These are phyloP conservation scores for Metalampra italica DNA, from an alignment of 2,888 invertebrate species.

Conservation along the genomic window DNA sequence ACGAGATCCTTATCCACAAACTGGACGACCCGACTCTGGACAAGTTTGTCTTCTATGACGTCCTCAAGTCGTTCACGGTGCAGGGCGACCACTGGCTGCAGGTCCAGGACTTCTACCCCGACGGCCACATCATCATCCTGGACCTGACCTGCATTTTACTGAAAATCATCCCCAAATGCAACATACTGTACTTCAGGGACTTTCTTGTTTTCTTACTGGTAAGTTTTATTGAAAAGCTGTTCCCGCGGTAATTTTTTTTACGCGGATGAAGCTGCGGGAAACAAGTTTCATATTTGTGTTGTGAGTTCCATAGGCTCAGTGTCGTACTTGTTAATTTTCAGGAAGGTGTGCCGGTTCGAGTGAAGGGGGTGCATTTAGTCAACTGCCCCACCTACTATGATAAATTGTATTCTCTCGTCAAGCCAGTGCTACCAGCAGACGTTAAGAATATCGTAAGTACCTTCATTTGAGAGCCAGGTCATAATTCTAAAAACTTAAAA, in stretches of 20 bases:
- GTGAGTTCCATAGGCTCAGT: not conserved
- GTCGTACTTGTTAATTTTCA: conserved; percentile 23
- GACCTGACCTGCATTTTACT: conserved; percentile 51
- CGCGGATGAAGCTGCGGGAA: too few relatives aligned
- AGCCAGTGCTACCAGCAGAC: conserved; percentile 49
- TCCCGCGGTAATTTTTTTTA: too few relatives aligned
- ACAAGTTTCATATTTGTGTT: too few relatives aligned
- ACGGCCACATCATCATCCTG: conserved; percentile 52
- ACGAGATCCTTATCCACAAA: conserved; percentile 53
- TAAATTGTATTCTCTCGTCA: conserved; percentile 53
- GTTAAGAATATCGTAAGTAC: conserved; percentile 50
- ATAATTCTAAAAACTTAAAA: not conserved
- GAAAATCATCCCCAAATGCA: conserved; percentile 47
- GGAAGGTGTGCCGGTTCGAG: conserved; percentile 61
- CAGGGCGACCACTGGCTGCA: conserved; percentile 54
- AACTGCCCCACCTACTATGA: conserved; percentile 62
- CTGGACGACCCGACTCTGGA: conserved; percentile 44
- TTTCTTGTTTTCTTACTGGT: conserved; percentile 55
- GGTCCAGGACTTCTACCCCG: conserved; percentile 29
- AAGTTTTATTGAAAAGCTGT: conserved; percentile 29
- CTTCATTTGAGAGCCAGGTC: too few relatives aligned
- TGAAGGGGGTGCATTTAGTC: conserved; percentile 50
- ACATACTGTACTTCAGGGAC: conserved; percentile 56
- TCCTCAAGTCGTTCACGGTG: conserved; percentile 44
- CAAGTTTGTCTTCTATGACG: conserved; percentile 49